These are phyloP conservation scores for Drosophila yakuba DNA, from an alignment of 1,140 invertebrate genomes.

Conservation along the genomic window DNA sequence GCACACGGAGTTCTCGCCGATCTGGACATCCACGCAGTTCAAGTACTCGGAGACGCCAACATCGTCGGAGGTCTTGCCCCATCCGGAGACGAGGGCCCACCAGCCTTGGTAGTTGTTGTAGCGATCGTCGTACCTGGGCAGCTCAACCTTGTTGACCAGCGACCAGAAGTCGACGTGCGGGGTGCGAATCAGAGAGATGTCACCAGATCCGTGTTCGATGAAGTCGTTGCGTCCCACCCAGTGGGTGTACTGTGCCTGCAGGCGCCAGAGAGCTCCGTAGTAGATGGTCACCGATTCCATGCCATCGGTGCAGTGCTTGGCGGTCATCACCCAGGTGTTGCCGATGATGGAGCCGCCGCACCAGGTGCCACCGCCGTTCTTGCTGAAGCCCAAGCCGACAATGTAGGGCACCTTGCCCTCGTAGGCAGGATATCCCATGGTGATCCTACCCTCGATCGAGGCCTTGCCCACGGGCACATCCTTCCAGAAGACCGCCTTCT, in stretches of 20 bases:
- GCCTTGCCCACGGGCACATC: constrained; percentile 39
- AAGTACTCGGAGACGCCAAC: constrained; percentile 20
- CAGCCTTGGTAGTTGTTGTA: constrained; percentile 38
- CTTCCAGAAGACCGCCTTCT: constrained; percentile 34
- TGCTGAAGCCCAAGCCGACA: constrained; percentile 53
- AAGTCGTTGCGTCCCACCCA: constrained; percentile 11
- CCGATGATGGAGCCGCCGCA: constrained; percentile 87
- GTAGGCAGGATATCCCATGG: constrained; percentile 50
- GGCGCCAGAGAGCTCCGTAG: constrained; percentile 38
- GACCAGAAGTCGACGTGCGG: constrained; percentile 39
- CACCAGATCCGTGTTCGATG: constrained; percentile 24
- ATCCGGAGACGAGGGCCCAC: constrained; percentile 52
- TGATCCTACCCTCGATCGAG: constrained; percentile 48
- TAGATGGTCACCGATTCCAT: constrained; percentile 33
- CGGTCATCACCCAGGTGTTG: constrained; percentile 85
- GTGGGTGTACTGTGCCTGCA: constrained; percentile 34
- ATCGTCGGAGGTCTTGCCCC: constrained; percentile 48
- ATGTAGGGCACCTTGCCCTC: constrained; percentile 85
- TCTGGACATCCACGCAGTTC: constrained; percentile 44
- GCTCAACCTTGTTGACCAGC: constrained; percentile 48
- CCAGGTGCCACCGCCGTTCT: constrained; percentile 85
- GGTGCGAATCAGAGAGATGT: constrained; percentile 53
- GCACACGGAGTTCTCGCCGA: constrained; percentile 40
- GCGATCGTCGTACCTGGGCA: constrained; percentile 42
- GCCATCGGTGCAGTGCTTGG: constrained; percentile 58